phyloP scores from a whole-genome alignment of 2,888 invertebrate genomes.

The Volucella zonaria region DNA sequence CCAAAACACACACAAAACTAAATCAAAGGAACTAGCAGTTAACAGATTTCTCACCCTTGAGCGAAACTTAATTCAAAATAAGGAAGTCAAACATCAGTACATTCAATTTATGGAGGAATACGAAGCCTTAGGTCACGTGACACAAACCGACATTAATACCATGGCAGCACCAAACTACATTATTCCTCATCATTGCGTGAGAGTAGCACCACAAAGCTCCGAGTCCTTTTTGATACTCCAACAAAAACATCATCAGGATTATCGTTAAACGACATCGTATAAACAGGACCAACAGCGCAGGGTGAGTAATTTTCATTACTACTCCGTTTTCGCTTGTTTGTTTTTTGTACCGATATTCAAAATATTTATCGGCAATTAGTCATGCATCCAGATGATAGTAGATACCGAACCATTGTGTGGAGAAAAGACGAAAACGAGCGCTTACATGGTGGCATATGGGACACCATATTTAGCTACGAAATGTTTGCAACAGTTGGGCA shows the following conservation, averaged over 20 bases:
- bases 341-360: neutral
- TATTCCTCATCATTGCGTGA: constrained; percentile 31
- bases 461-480: neutral
- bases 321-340: neutral
- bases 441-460: neutral
- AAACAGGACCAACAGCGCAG: neutral
- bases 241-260: no score
- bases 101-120: no score
- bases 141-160: no score
- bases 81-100: no score
- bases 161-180: no score
- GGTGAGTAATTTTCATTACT: neutral
- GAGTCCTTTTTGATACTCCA: no score
- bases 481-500: neutral
- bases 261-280: no score
- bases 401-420: neutral
- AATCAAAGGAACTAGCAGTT: no score
- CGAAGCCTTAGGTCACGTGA: no score
- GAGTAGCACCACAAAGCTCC: neutral
- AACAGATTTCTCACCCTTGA: no score
- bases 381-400: neutral
- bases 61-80: no score
- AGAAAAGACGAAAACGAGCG: neutral
- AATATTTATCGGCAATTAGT: neutral
- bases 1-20: no score